These are phyloP conservation scores for Heloderma charlesbogerti DNA, from an alignment of 2,113 vertebrate genomes.

Conservation along the genomic window DNA sequence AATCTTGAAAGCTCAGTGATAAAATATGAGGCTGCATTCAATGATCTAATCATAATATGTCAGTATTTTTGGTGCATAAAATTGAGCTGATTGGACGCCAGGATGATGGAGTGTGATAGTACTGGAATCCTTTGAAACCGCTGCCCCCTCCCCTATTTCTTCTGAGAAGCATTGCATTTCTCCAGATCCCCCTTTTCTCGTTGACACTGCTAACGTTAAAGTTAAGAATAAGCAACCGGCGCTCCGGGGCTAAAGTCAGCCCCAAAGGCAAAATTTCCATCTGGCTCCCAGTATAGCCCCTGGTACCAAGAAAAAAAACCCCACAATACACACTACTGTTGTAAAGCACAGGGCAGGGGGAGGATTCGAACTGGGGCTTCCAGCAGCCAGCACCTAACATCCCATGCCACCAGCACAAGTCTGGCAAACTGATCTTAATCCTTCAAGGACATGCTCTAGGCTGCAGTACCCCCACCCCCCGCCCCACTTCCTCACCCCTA, in stretches of 20 bases:
- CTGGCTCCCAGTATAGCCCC: background rate
- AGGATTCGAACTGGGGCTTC: background rate
- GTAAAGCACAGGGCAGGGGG: background rate
- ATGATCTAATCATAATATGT: conserved; percentile 32
- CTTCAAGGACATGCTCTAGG: background rate
- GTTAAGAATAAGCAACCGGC: background rate
- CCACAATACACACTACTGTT: background rate
- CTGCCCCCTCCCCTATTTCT: background rate
- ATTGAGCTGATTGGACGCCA: conserved; percentile 40
- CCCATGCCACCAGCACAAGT: background rate
- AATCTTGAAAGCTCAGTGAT: conserved; percentile 40
- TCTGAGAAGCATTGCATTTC: background rate
- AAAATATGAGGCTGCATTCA: conserved; percentile 33
- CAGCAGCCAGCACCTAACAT: too few species aligned
- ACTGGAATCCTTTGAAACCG: conserved; percentile 12
- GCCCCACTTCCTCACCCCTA: too few species aligned
- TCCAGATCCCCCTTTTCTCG: background rate
- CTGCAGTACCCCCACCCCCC: too few species aligned
- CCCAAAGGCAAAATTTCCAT: background rate
- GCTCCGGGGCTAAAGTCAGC: background rate
- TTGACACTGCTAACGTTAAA: background rate
- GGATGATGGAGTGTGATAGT: conserved; percentile 41
- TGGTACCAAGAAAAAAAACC: background rate
- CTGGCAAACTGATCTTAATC: background rate
- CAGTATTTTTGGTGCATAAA: conserved; percentile 36